Evolutionary conservation across 2,888 invertebrate species (phyloP), one percentile per base, ranked within the genome.

Genomic region (Ichneumoninae sp.): DNA sequence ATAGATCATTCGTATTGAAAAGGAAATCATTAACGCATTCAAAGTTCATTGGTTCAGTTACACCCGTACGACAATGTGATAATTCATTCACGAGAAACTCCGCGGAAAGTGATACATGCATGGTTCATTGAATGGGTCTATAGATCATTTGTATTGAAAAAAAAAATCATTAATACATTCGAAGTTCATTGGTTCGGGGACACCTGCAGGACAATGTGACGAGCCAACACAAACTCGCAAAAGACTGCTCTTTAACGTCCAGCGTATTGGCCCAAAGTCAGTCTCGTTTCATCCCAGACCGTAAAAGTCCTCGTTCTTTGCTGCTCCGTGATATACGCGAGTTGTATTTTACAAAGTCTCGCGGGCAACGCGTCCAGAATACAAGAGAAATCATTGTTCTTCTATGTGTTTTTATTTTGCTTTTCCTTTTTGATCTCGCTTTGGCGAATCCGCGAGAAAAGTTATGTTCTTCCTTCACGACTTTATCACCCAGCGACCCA

Each of bases 291-390:
- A 66, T 22, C 54, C 19, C n/a, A 22, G 69, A 75, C 69, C 74
- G 60, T 80, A 80, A 80, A 80, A 62, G 74, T 80, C 80, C 16
- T 62, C 26, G 72, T 40, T 69, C 60, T 50, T 36, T 50, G 69
- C 36, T 80, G 13, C 60, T 52, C n/a, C 57, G 40, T 80, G 74
- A 80, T 80, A 75, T 80, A 80, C 69, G 74, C 62, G 60, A 54
- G 69, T 30, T 69, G 68, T 75, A 74, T 69, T 74, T 80, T 74
- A 69, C 77, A 33, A 44, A 52, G 36, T 19, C 66, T 16, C 16
- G 52, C n/a, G 52, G 47, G 62, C 68, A 26, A 69, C 60, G 47
- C 65, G 70, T 62, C 36, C 8, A 13, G 22, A 19, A 78, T 50
- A 47, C 19, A 22, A 66, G 13, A 57, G 57, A 40, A 57, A 26